These are phyloP conservation scores for Sceloporus undulatus DNA, from an alignment of 2,113 vertebrate species.

Conservation along the genomic window DNA sequence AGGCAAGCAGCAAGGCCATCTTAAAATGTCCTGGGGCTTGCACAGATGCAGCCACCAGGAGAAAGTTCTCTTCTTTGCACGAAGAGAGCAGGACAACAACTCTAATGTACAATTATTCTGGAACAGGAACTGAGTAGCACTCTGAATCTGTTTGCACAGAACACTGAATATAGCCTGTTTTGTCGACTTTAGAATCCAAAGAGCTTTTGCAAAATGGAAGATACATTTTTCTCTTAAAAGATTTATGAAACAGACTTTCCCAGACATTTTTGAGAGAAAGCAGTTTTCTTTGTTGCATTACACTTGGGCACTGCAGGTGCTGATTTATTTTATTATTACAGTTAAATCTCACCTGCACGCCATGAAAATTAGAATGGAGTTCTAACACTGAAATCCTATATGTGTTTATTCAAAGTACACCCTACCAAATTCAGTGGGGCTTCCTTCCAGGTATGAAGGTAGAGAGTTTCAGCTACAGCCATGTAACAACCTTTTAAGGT, in stretches of 20 bases:
- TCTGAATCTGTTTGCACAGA: constrained; percentile 32
- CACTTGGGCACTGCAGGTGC: constrained; percentile 8
- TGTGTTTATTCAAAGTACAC: background rate
- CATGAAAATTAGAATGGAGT: background rate
- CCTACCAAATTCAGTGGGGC: too few species aligned
- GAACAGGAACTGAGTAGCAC: constrained; percentile 3
- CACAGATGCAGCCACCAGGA: background rate
- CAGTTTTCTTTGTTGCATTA: too few species aligned
- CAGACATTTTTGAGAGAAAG: constrained; percentile 36
- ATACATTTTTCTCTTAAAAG: constrained; percentile 59
- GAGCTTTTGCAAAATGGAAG: constrained; percentile 52
- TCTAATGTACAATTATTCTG: constrained; percentile 17
- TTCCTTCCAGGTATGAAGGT: background rate
- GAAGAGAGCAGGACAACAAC: background rate
- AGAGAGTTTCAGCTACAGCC: background rate
- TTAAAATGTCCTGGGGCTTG: background rate
- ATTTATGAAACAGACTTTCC: constrained; percentile 56
- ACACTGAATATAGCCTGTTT: constrained; percentile 30
- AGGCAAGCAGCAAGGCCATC: background rate
- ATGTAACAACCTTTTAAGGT: background rate
- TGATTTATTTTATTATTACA: constrained; percentile 15
- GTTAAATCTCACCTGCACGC: background rate
- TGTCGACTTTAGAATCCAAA: constrained; percentile 59
- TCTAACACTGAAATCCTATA: background rate
- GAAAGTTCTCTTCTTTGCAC: background rate